Conservation (phyloP, 2,797 vertebrate genomes). For the Sebastiscus tertius region DNA sequence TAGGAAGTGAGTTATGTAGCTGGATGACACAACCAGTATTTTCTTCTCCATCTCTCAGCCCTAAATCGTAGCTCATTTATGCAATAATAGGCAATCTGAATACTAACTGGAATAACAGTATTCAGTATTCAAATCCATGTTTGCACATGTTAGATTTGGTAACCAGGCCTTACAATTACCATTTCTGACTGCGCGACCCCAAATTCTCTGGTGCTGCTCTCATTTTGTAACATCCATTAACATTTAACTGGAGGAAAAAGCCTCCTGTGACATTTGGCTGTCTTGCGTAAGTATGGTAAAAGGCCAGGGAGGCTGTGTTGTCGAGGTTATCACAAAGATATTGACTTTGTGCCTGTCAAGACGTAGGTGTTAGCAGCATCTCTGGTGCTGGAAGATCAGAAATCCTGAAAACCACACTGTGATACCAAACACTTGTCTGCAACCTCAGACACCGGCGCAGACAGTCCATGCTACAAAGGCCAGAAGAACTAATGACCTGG, state of each 20-base stretch:
- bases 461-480: slow-evolving; percentile 27
- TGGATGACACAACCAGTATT: slow-evolving; percentile 6
- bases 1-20: slow-evolving; percentile 13
- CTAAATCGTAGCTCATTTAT: background rate
- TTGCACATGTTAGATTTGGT: slow-evolving; percentile 23
- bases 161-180: slow-evolving; percentile 4
- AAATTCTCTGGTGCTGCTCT: slow-evolving; percentile 1
- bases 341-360: slow-evolving; percentile 34
- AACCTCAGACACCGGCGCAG: background rate
- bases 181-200: background rate
- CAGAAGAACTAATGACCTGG: slow-evolving; percentile 36
- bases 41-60: background rate
- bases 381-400: slow-evolving; percentile 31
- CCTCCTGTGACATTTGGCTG: slow-evolving; percentile 40
- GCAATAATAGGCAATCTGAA: background rate
- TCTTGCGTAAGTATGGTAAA: slow-evolving; percentile 28
- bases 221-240: slow-evolving; percentile 10
- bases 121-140: slow-evolving; percentile 43
- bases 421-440: slow-evolving; percentile 26
- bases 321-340: slow-evolving; percentile 30
- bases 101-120: slow-evolving; percentile 6
- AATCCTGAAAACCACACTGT: slow-evolving; percentile 28
- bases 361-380: slow-evolving; percentile 30
- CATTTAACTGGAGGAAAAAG: slow-evolving; percentile 22
- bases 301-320: slow-evolving; percentile 13